Percentiles rank a stretch among this genome's conserved stretches.
These are phyloP conservation scores for Augochlorella aurata DNA, from an alignment of 2,888 invertebrate genomes.

Conservation along the genomic window DNA sequence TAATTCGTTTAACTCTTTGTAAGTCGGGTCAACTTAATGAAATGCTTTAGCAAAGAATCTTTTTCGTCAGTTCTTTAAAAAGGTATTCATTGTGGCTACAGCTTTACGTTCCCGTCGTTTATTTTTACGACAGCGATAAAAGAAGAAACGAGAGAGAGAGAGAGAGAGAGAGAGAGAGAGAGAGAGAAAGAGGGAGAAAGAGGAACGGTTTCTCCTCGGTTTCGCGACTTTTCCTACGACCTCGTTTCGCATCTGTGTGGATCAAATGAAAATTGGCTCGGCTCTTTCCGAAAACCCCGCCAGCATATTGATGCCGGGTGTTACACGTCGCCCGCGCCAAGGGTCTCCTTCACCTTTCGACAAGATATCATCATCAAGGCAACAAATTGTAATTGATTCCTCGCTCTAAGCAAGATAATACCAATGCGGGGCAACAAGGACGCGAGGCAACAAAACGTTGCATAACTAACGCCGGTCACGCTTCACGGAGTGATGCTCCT, in stretches of 20 bases:
- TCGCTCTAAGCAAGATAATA: constrained; percentile 75
- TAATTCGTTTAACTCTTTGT: too few species aligned
- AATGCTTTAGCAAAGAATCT: too few species aligned
- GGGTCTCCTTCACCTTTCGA: constrained; percentile 64
- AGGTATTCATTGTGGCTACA: neutral
- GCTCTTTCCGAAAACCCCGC: constrained; percentile 50
- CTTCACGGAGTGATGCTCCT: constrained; percentile 74
- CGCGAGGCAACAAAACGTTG: constrained; percentile 78
- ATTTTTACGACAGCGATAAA: neutral
- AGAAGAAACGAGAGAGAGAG: neutral
- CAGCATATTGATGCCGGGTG: constrained; percentile 55
- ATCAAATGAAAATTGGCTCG: constrained; percentile 47
- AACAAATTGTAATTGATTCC: constrained; percentile 73
- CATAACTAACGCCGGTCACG: constrained; percentile 80
- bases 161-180: neutral
- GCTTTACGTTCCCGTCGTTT: too few species aligned
- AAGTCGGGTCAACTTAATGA: too few species aligned
- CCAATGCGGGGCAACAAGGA: constrained; percentile 76
- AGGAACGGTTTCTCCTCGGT: constrained; percentile 17
- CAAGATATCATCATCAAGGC: constrained; percentile 64
- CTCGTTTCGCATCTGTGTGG: constrained; percentile 34
- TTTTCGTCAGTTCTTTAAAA: too few species aligned
- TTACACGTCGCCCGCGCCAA: neutral
- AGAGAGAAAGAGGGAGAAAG: neutral
- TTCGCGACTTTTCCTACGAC: constrained; percentile 44